Percentiles rank a stretch among this genome's conserved stretches.
Conservation (phyloP, 2,888 invertebrate species). For the Amphipoea oculea region DNA sequence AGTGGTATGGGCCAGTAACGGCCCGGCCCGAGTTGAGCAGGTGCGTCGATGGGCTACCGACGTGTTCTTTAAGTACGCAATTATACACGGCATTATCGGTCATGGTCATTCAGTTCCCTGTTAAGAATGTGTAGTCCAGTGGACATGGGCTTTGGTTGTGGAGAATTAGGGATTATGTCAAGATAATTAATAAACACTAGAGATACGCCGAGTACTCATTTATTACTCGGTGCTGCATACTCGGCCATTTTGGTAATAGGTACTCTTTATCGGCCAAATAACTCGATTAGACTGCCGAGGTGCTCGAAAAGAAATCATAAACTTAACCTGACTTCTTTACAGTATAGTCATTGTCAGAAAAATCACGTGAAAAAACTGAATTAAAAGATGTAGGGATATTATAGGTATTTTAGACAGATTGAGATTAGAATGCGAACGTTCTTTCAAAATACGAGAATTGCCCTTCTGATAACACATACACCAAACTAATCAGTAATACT, state of each 20-base stretch:
- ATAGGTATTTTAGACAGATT: no score
- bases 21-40: slow-evolving; percentile 53
- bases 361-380: not conserved
- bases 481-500: slow-evolving; percentile 6
- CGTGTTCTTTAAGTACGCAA: slow-evolving; percentile 31
- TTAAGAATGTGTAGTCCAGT: not conserved
- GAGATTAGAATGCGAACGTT: no score
- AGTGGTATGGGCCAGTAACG: slow-evolving; percentile 59
- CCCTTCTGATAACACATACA: not conserved
- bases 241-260: not conserved
- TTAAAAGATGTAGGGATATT: no score
- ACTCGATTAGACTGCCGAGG: not conserved
- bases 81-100: slow-evolving; percentile 26
- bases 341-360: not conserved
- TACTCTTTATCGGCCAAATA: not conserved
- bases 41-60: slow-evolving; percentile 47
- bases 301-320: not conserved
- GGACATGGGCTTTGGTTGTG: not conserved
- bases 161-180: not conserved
- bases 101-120: slow-evolving; percentile 6
- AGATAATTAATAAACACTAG: not conserved
- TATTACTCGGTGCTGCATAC: not conserved
- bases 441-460: no score
- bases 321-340: not conserved
- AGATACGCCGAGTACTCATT: not conserved